Percentiles rank a stretch among this genome's conserved stretches.
These are phyloP conservation scores for Trialeurodes vaporariorum DNA, from an alignment of 1,140 invertebrate species.

Conservation along the genomic window DNA sequence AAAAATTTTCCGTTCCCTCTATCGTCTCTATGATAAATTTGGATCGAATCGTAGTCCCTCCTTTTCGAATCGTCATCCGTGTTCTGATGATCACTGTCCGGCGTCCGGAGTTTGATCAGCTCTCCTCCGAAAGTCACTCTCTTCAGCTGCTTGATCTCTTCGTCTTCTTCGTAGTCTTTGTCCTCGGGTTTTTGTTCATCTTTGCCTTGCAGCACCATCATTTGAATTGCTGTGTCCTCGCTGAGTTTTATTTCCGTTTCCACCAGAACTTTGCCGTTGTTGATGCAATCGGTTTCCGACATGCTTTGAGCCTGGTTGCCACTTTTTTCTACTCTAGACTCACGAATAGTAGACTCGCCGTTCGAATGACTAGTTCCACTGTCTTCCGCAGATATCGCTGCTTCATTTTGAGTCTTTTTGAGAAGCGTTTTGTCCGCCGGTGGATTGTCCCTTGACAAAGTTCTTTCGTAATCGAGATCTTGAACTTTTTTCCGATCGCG, in stretches of 20 bases:
- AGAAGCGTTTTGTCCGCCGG: no score
- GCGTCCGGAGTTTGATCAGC: conserved; percentile 65
- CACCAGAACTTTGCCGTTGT: conserved; percentile 45
- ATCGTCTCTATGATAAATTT: no score
- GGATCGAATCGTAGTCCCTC: conserved; percentile 7
- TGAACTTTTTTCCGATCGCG: background rate
- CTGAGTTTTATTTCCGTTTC: conserved; percentile 70
- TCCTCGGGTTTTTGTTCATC: conserved; percentile 34
- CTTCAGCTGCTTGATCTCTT: conserved; percentile 30
- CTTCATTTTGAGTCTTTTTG: background rate
- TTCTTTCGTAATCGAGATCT: no score
- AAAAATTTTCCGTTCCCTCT: no score
- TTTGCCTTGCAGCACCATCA: conserved; percentile 62
- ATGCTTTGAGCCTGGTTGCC: no score
- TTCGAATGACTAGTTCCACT: background rate
- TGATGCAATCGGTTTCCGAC: background rate
- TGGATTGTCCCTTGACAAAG: no score
- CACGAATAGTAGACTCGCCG: background rate
- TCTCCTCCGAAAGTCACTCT: conserved; percentile 71
- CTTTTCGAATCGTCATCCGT: conserved; percentile 15
- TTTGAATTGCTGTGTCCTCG: conserved; percentile 60
- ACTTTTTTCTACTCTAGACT: background rate
- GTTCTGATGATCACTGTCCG: conserved; percentile 53
- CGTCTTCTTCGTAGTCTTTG: conserved; percentile 18
- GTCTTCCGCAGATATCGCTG: background rate